phyloP scores from a whole-genome alignment of 2,888 invertebrate genomes.

The Conus canariensis region DNA sequence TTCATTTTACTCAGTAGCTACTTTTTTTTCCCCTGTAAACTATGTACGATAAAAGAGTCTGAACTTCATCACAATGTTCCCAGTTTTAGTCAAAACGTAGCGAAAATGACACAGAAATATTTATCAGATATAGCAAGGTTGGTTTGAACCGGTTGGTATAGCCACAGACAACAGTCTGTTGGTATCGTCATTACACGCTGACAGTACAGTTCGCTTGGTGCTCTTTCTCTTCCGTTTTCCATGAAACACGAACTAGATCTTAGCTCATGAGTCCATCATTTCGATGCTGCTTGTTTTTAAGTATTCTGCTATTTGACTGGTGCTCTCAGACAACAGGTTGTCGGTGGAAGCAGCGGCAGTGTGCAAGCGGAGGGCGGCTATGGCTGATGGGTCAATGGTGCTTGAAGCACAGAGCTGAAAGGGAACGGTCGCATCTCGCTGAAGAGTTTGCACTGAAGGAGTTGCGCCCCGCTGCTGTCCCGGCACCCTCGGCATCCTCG shows the following conservation, averaged over 20 bases:
- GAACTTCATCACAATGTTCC: no score
- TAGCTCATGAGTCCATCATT: not conserved
- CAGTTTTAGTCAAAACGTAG: no score
- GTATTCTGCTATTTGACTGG: conserved; percentile 28
- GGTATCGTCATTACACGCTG: no score
- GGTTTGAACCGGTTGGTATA: no score
- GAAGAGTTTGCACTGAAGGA: not conserved
- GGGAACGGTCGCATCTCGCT: not conserved
- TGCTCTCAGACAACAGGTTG: conserved; percentile 22
- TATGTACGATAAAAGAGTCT: no score
- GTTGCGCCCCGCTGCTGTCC: not conserved
- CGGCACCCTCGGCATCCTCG: not conserved
- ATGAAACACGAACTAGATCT: not conserved
- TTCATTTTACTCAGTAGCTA: no score
- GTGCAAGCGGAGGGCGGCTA: not conserved
- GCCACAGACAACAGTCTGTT: no score
- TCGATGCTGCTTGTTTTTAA: conserved; percentile 32
- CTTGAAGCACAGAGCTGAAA: not conserved
- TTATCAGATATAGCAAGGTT: no score
- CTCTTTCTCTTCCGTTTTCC: not conserved
- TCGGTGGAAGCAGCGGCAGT: not conserved
- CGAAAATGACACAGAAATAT: no score
- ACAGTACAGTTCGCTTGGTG: no score
- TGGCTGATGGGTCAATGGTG: conserved; percentile 5
- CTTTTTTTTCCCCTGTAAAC: no score